Evolutionary conservation across 2,113 vertebrate species (phyloP).

Genomic region (Meriones unguiculatus): DNA sequence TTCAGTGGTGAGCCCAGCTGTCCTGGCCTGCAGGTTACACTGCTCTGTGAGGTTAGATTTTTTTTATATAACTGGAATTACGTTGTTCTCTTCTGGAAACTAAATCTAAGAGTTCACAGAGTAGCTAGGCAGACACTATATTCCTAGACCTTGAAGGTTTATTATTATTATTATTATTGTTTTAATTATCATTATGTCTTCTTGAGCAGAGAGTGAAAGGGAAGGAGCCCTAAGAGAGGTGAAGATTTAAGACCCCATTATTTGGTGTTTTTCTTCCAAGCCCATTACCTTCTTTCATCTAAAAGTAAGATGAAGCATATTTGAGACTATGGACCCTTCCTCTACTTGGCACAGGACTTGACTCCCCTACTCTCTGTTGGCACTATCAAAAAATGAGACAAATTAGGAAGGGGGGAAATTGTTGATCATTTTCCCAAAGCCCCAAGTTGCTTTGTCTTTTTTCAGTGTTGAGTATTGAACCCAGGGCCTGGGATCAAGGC

Average conservation of each 20-base stretch:
- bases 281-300: fast-evolving
- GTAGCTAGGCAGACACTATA: background rate
- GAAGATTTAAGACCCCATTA: fast-evolving
- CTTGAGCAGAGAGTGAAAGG: background rate
- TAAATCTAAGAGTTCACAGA: background rate
- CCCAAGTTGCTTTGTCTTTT: background rate
- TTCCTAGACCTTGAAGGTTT: background rate
- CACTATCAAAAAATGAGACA: background rate
- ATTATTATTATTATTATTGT: too few species aligned
- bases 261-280: background rate
- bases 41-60: fast-evolving
- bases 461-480: fast-evolving
- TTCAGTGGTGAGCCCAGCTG: background rate
- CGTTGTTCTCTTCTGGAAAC: background rate
- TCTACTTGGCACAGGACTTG: too few species aligned
- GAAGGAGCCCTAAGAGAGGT: fast-evolving
- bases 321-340: background rate
- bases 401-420: fast-evolving
- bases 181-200: background rate
- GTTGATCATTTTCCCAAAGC: background rate
- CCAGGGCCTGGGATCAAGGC: too few species aligned
- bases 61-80: background rate
- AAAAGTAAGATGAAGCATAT: fast-evolving
- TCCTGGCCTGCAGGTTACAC: fast-evolving
- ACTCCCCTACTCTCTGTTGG: background rate